Conservation (phyloP, 2,113 vertebrate genomes). For the Deroptyus accipitrinus region DNA sequence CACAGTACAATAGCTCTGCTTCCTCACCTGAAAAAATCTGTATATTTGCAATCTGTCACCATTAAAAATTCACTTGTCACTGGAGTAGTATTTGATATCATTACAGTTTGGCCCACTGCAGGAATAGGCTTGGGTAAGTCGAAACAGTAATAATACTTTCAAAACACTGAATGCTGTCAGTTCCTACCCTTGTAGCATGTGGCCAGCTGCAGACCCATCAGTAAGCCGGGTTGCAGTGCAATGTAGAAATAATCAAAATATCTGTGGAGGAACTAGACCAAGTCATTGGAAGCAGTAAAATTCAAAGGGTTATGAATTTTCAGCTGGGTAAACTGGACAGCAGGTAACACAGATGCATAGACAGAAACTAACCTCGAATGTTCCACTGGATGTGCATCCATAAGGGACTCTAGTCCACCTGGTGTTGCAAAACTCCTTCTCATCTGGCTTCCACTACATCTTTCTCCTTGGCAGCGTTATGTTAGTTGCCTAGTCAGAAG, state of each 20-base stretch:
- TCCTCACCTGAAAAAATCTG: not conserved
- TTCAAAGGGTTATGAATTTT: not conserved
- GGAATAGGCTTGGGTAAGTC: not conserved
- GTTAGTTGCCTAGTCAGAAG: not conserved
- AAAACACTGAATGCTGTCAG: not conserved
- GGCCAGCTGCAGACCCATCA: not conserved
- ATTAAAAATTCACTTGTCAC: not conserved
- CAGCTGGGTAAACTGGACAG: not conserved
- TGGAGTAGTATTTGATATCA: not conserved
- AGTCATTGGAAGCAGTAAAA: not conserved
- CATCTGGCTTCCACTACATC: not conserved
- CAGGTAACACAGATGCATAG: not conserved
- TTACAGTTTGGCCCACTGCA: not conserved
- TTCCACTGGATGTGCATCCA: not conserved
- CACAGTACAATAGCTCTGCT: not conserved
- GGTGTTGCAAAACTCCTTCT: not conserved
- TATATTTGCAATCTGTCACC: not conserved
- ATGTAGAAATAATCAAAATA: not conserved
- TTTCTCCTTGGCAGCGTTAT: not conserved
- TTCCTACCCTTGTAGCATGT: not conserved
- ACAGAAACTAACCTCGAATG: not conserved
- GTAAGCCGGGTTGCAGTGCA: not conserved
- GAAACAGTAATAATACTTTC: not conserved
- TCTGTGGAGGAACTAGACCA: not conserved
- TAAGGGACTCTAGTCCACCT: not conserved